A percentile compares a stretch with the other conserved stretches of the same genome.
These are phyloP conservation scores for Pentalonia nigronervosa DNA, from an alignment of 1,140 invertebrate genomes.

Conservation along the genomic window DNA sequence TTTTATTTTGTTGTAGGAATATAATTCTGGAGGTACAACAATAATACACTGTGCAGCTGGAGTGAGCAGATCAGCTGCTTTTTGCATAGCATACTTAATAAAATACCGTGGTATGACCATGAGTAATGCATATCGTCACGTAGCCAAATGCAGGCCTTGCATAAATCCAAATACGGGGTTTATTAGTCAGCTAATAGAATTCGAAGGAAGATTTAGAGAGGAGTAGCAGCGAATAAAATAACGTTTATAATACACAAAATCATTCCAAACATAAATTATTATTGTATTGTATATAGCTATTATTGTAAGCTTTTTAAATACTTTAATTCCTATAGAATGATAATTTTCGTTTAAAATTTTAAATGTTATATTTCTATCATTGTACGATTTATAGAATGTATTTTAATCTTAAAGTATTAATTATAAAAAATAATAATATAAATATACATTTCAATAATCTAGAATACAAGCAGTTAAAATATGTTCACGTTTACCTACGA, in stretches of 20 bases:
- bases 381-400: neutral
- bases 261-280: neutral
- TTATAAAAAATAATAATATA: neutral
- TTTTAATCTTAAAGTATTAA: neutral
- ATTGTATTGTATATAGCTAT: neutral
- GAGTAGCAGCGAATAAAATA: neutral
- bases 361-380: neutral
- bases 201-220: slow-evolving; percentile 73
- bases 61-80: slow-evolving; percentile 82
- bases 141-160: slow-evolving; percentile 74
- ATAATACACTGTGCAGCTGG: slow-evolving; percentile 91
- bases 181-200: slow-evolving; percentile 84
- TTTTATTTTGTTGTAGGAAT: slow-evolving; percentile 65
- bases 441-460: neutral
- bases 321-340: neutral
- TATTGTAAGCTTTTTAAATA: neutral
- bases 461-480: neutral
- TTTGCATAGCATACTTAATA: slow-evolving; percentile 89
- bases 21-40: slow-evolving; percentile 73
- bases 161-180: slow-evolving; percentile 90
- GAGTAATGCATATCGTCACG: slow-evolving; percentile 79
- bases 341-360: neutral
- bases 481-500: neutral
- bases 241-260: neutral
- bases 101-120: slow-evolving; percentile 81